Evolutionary conservation across 2,888 invertebrate species (phyloP), one percentile per base, ranked within the genome.

Genomic region (Drosophila seclusa): DNA sequence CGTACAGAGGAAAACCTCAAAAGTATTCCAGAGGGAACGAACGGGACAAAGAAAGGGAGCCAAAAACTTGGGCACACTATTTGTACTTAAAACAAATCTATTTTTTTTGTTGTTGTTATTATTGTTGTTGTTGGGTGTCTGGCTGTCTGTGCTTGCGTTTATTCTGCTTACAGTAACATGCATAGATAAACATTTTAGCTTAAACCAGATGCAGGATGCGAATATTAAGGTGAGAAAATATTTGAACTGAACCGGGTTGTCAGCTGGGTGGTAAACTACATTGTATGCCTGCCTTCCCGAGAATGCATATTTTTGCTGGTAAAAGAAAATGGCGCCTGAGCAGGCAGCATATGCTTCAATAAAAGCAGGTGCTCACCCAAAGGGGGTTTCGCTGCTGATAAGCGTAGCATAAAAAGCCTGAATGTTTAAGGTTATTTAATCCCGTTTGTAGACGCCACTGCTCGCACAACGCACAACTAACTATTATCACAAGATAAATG

Each of bases 401-500:
- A 49, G 62, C 24, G 36, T 45, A 24, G 36, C 16, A n/a, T 1
- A 5, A 34, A 29, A 21, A 32, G 21, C 18, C 8, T 8, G 24
- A 4, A 16, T 45, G 16, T 8, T 13, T 24, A 18, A 13, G 8
- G 16, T 18, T 24, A 6, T 11, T 34, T 16, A 32, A 49, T 65
- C 60, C 68, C 52, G 13, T 57, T 42, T 4, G 27, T 16, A 1
- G 54, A 58, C 74, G 65, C 68, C 80, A 45, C 80, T 69, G 74
- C 4, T 21, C 29, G 66, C 29, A 42, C n/a, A 53, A 67, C 53
- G 70, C 78, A 85, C 85, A 87, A 80, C 88, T 82, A 78, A 85
- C 85, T 89, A 86, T 86, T 89, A 86, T 89, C 88, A 68, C 62
- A 89, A 87, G 85, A 86, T 86, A 86, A 86, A 86, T 86, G 82